phyloP scores from a whole-genome alignment of 2,797 vertebrate species.

The Anableps anableps region DNA sequence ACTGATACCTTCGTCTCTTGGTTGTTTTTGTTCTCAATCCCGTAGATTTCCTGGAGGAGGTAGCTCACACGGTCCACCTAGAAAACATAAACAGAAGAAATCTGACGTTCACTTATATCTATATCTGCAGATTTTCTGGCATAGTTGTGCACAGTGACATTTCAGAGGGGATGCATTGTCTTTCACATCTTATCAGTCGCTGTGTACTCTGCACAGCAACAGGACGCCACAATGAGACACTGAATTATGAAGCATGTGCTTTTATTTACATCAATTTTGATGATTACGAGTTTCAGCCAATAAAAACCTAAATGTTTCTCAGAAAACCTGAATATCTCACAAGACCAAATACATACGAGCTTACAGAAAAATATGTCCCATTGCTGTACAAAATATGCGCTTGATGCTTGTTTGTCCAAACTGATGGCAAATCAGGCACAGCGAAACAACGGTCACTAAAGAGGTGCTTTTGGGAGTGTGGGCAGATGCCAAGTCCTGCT shows the following conservation, averaged over 20 bases:
- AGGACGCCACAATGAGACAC: neutral
- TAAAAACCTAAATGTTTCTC: neutral
- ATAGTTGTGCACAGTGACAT: neutral
- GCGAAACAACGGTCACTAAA: no score
- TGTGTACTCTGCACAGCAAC: neutral
- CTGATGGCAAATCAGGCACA: no score
- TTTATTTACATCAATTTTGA: neutral
- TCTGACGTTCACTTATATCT: neutral
- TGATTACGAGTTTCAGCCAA: neutral
- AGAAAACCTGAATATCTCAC: neutral
- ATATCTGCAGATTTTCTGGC: neutral
- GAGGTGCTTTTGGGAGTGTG: no score
- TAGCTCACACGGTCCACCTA: conserved; percentile 99
- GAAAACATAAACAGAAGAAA: conserved; percentile 2
- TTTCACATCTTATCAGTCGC: neutral
- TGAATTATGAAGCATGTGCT: fast-evolving
- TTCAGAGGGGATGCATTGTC: neutral
- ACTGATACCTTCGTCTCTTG: conserved; percentile 94
- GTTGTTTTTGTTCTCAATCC: conserved; percentile 99
- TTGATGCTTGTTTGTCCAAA: no score
- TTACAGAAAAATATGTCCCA: no score
- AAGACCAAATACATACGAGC: no score
- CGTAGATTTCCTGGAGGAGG: conserved; percentile 98
- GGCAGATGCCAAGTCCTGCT: no score
- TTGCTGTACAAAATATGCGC: no score